Conservation (phyloP, 2,797 vertebrate species). For the Eidolon dupreanum region DNA sequence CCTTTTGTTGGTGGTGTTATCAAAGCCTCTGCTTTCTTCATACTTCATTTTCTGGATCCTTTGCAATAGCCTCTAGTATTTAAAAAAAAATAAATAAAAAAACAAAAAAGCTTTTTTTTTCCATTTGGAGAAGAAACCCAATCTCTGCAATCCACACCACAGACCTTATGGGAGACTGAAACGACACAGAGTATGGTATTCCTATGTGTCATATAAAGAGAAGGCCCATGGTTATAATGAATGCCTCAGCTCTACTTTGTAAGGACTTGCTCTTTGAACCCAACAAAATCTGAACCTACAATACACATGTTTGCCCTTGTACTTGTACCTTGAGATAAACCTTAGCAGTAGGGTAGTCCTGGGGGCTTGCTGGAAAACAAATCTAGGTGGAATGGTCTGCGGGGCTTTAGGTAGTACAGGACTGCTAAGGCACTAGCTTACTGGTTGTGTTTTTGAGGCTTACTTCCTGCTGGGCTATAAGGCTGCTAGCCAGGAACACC, state of each 20-base stretch:
- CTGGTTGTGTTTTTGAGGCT: slow-evolving; percentile 59
- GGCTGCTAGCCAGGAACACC: slow-evolving; percentile 64
- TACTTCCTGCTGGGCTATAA: slow-evolving; percentile 59
- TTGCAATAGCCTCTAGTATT: slow-evolving; percentile 15
- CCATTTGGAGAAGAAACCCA: not conserved
- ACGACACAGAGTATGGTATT: not conserved
- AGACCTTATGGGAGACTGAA: not conserved
- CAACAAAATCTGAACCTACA: not conserved
- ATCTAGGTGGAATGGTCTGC: not conserved
- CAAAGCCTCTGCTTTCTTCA: not conserved
- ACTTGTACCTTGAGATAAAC: not conserved
- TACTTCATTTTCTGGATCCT: slow-evolving; percentile 17
- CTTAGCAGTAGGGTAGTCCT: not conserved
- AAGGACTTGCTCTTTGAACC: not conserved
- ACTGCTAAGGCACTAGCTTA: slow-evolving; percentile 22
- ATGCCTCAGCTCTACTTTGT: not conserved
- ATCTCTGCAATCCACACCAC: not conserved
- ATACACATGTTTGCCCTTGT: not conserved
- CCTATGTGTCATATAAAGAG: not conserved
- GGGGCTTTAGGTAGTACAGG: not conserved
- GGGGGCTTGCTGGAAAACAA: not conserved
- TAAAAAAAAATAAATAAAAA: not conserved
- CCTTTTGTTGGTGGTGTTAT: not conserved
- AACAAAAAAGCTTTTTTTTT: not conserved
- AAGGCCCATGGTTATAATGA: not conserved